A percentile compares a stretch with the other conserved stretches of the same genome.
Conservation (phyloP, 30 jellyfish, hydroid and myxozoan species). For the Turritopsis dohrnii region DNA sequence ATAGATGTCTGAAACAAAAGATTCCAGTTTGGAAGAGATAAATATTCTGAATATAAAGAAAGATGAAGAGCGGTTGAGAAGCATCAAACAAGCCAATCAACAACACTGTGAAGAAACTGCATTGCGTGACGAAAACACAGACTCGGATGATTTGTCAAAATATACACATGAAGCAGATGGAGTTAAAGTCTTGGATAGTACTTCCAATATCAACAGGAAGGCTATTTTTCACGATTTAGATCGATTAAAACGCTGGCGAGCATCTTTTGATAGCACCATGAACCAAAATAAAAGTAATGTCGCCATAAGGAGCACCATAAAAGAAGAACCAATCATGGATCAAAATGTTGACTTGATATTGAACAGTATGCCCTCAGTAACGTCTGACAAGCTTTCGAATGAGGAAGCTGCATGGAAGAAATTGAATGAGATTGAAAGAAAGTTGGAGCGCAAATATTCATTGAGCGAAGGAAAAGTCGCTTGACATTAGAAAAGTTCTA, state of each 20-base stretch:
- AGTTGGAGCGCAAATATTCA: conserved; percentile 1
- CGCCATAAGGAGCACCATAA: neutral
- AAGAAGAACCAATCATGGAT: conserved; percentile 14
- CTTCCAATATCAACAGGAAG: conserved; percentile 28
- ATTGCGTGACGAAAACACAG: neutral
- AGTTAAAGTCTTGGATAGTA: conserved; percentile 25
- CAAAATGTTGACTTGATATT: conserved; percentile 13
- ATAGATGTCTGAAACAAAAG: neutral
- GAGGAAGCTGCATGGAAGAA: conserved; percentile 11
- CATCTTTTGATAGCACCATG: neutral
- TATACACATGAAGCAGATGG: conserved; percentile 36
- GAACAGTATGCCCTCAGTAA: conserved; percentile 10
- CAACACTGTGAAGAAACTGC: neutral
- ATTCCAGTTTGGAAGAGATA: neutral
- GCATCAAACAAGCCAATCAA: neutral
- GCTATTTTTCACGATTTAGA: conserved; percentile 36
- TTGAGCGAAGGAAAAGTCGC: neutral
- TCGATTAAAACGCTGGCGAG: conserved; percentile 26
- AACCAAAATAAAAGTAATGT: neutral
- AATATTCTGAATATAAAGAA: neutral
- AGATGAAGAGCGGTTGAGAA: conserved; percentile 3
- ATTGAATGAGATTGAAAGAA: neutral
- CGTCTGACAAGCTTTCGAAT: neutral
- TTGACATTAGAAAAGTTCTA: no score
- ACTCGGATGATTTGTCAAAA: conserved; percentile 6